phyloP scores from a whole-genome alignment of 2,113 vertebrate species.

The Tachysurus vachellii region DNA sequence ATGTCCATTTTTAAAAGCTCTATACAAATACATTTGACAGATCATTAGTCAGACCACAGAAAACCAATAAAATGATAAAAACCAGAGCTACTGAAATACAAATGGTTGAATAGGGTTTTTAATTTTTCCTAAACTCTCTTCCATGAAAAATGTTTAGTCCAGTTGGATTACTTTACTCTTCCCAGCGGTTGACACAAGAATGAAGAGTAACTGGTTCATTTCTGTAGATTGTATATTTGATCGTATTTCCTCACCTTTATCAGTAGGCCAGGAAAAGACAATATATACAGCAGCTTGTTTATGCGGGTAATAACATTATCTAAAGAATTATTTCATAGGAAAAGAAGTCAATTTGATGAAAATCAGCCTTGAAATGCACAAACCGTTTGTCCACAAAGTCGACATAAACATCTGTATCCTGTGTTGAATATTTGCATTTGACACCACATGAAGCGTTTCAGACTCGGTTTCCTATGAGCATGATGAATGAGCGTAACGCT shows the following conservation, averaged over 20 bases:
- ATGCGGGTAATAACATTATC: not conserved
- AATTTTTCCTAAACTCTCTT: not conserved
- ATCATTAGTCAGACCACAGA: not conserved
- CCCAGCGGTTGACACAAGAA: not conserved
- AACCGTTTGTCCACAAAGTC: not conserved
- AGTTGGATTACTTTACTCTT: not conserved
- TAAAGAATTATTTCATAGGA: not conserved
- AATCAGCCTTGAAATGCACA: not conserved
- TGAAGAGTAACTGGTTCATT: not conserved
- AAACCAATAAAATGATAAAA: not conserved
- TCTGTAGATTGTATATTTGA: not conserved
- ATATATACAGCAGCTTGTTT: not conserved
- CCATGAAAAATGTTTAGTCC: not conserved
- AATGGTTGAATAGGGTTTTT: not conserved
- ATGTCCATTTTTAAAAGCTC: no score
- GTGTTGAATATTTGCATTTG: conserved; percentile 15
- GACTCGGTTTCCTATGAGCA: not conserved
- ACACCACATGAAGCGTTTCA: conserved; percentile 14
- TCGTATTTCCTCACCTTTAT: not conserved
- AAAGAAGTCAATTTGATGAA: not conserved
- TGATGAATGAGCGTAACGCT: conserved; percentile 24
- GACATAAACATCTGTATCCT: conserved; percentile 7
- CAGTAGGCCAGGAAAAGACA: not conserved
- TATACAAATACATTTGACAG: no score
- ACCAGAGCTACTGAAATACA: not conserved